Evolutionary conservation across 2,113 vertebrate species (phyloP), one percentile per base, ranked within the genome.

Genomic region (Epinephelus cyanopodus): DNA sequence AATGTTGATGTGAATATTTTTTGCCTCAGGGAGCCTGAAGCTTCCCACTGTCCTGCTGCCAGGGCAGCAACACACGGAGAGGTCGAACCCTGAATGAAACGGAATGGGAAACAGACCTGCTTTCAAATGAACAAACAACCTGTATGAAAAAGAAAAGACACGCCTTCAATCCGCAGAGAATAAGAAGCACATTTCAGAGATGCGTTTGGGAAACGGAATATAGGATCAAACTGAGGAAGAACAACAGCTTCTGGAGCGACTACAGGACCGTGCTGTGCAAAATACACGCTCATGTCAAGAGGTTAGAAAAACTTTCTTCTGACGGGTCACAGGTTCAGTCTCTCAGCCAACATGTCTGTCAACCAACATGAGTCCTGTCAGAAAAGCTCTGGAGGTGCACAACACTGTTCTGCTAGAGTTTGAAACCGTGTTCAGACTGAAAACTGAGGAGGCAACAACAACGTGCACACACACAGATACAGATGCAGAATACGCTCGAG

Each of bases 161-260:
- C 1, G 27, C 7, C 2, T 39, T 6, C 19, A 14, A 19, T 18
- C 10, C 72, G 12, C 9, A 60, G 68, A 81, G 42, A 81, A 87
- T 19, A 13, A 77, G 21, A 69, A 76, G 50, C 81, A 87, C 62
- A 63, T 74, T 77, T 54, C 37, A 54, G 45, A 23, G 18, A 5
- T 0, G 58, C 5, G 0, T 45, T 5, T 1, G 21, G 21, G 18
- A 62, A 12, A 29, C 13, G 2, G 56, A 27, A 17, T 14, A 60
- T 6, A 45, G 0, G 21, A 79, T 74, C 37, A 74, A 39, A 74
- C 7, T 64, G 19, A 68, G 60, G 45, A 3, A 45, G 19, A 19
- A 9, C 33, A 37, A 42, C 6, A 1, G 12, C 17, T 18, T 48
- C 72, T 76, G 52, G 6, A 11, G 57, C 6, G 23, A 27, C 53